These are phyloP conservation scores for Tetranychus urticae DNA, from an alignment of 1,140 invertebrate species.

Conservation along the genomic window DNA sequence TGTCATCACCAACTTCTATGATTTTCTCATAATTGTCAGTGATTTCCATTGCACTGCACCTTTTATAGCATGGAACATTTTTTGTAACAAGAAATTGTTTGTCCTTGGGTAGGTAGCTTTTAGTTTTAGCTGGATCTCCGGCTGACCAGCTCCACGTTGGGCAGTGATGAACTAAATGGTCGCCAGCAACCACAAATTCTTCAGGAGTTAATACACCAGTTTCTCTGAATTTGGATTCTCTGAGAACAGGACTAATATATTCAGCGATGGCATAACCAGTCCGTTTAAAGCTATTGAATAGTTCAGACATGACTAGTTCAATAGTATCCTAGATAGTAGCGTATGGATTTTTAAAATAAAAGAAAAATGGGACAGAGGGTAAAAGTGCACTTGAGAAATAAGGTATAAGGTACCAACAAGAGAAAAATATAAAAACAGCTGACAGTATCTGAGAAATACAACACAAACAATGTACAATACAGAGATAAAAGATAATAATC, in stretches of 20 bases:
- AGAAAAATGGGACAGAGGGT: no score
- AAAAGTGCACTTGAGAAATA: no score
- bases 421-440: no score
- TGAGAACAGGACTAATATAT: constrained; percentile 81
- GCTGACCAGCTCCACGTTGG: constrained; percentile 96
- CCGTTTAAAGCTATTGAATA: constrained; percentile 83
- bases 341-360: no score
- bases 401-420: no score
- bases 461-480: no score
- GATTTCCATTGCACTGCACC: constrained; percentile 55
- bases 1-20: constrained; percentile 65
- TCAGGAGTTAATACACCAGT: constrained; percentile 83
- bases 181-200: constrained; percentile 81
- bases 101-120: constrained; percentile 65
- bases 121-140: constrained; percentile 59
- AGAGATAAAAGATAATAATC: no score
- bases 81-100: constrained; percentile 94
- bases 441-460: no score
- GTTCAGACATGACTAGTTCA: constrained; percentile 50
- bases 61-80: constrained; percentile 59
- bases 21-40: constrained; percentile 23
- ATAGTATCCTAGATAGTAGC: neutral
- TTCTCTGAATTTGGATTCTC: constrained; percentile 96
- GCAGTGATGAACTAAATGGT: constrained; percentile 95
- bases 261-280: constrained; percentile 81